Evolutionary conservation across 2,113 vertebrate species (phyloP).

Genomic region (Centrocercus urophasianus): DNA sequence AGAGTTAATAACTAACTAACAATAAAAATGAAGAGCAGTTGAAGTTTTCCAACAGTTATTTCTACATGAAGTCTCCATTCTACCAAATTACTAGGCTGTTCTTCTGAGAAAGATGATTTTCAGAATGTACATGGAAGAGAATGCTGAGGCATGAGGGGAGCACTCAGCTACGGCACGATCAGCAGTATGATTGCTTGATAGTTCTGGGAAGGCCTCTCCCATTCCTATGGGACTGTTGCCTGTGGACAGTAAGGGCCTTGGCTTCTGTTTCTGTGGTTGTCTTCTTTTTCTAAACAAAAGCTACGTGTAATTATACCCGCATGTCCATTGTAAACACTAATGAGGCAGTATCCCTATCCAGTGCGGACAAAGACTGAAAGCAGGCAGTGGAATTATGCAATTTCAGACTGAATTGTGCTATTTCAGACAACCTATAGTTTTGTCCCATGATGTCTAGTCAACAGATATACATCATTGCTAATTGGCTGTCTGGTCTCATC

Average conservation of each 20-base stretch:
- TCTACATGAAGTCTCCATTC: background rate
- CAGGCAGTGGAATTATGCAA: background rate
- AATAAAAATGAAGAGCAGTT: background rate
- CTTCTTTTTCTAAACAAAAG: background rate
- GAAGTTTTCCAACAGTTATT: background rate
- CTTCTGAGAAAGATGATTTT: background rate
- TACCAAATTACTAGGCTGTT: background rate
- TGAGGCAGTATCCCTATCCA: background rate
- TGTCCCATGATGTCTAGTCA: slow-evolving; percentile 25
- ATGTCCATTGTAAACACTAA: background rate
- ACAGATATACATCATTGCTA: slow-evolving; percentile 9
- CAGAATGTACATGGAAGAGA: background rate
- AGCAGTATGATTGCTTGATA: background rate
- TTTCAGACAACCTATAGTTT: background rate
- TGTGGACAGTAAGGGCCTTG: background rate
- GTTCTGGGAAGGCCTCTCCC: background rate
- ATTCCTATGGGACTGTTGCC: background rate
- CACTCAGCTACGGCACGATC: background rate
- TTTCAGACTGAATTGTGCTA: background rate
- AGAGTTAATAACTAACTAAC: background rate
- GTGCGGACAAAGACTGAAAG: background rate
- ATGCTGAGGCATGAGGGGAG: background rate
- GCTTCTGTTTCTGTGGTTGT: background rate
- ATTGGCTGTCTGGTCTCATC: slow-evolving; percentile 25
- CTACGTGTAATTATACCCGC: background rate